Evolutionary conservation across 2,797 vertebrate species (phyloP).

Genomic region (Macropodus opercularis): DNA sequence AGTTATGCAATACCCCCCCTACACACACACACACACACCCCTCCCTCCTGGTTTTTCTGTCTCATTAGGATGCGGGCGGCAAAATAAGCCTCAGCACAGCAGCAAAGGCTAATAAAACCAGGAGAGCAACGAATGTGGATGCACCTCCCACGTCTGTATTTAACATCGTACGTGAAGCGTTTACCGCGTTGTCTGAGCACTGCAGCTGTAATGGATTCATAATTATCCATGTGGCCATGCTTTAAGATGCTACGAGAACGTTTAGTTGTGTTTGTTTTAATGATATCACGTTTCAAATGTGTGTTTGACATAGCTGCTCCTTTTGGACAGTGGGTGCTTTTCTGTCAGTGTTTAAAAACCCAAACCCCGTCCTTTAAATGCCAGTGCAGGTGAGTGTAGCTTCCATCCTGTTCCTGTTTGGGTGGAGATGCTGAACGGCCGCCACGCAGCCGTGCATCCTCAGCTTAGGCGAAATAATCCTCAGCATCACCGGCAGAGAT

Average conservation of each 20-base stretch:
- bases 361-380: slow-evolving; percentile 6
- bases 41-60: slow-evolving; percentile 36
- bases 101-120: slow-evolving; percentile 62
- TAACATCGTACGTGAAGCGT: slow-evolving; percentile 28
- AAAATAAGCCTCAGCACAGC: slow-evolving; percentile 61
- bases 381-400: not conserved
- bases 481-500: not conserved
- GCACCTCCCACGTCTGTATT: slow-evolving; percentile 39
- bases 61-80: slow-evolving; percentile 76
- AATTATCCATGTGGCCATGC: not conserved
- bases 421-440: slow-evolving; percentile 19
- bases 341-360: no score
- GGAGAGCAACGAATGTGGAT: slow-evolving; percentile 38
- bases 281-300: not conserved
- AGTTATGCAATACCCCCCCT: slow-evolving; percentile 71
- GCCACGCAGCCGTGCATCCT: slow-evolving; percentile 22
- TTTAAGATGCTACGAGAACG: slow-evolving; percentile 1
- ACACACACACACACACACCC: slow-evolving; percentile 17
- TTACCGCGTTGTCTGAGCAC: slow-evolving; percentile 17
- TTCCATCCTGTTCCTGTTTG: not conserved
- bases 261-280: not conserved
- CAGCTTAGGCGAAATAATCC: slow-evolving; percentile 12
- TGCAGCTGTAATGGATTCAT: slow-evolving; percentile 8
- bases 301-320: rapidly evolving
- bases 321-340: no score